phyloP scores from a whole-genome alignment of 2,888 invertebrate genomes.

The Drosophila niveifrons region DNA sequence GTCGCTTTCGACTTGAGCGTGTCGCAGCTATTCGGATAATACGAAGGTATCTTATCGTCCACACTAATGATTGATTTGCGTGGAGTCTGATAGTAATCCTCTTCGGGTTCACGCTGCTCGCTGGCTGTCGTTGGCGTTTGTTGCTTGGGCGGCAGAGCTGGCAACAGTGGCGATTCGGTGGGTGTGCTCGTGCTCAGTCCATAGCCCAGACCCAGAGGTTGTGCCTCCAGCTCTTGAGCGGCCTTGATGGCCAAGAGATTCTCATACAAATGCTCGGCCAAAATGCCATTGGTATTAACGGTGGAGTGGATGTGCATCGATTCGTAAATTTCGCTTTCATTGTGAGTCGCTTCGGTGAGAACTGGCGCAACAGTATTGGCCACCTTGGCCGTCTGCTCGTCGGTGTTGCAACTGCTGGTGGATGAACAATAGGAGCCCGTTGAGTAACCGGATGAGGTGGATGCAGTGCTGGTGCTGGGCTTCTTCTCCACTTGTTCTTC shows the following conservation, averaged over 20 bases:
- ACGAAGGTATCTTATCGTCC: conserved; percentile 85
- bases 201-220: conserved; percentile 35
- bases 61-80: conserved; percentile 83
- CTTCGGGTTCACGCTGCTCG: conserved; percentile 43
- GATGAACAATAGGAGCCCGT: conserved; percentile 78
- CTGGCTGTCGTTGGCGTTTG: conserved; percentile 28
- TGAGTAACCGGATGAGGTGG: conserved; percentile 81
- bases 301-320: conserved; percentile 71
- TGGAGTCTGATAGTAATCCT: conserved; percentile 83
- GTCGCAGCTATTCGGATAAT: conserved; percentile 85
- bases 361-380: not conserved
- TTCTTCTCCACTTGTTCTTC: conserved; percentile 28
- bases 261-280: conserved; percentile 82
- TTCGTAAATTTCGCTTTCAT: conserved; percentile 82
- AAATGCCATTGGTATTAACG: conserved; percentile 52
- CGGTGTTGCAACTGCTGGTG: conserved; percentile 71
- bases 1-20: conserved; percentile 78
- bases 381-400: conserved; percentile 40
- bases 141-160: conserved; percentile 63
- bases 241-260: conserved; percentile 82
- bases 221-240: conserved; percentile 75
- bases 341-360: conserved; percentile 11
- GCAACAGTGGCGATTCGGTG: conserved; percentile 79
- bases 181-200: conserved; percentile 81
- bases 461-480: conserved; percentile 60